A percentile compares a stretch with the other conserved stretches of the same genome.
Conservation (phyloP, 2,888 invertebrate genomes). For the Pycnomerus fuliginosus region DNA sequence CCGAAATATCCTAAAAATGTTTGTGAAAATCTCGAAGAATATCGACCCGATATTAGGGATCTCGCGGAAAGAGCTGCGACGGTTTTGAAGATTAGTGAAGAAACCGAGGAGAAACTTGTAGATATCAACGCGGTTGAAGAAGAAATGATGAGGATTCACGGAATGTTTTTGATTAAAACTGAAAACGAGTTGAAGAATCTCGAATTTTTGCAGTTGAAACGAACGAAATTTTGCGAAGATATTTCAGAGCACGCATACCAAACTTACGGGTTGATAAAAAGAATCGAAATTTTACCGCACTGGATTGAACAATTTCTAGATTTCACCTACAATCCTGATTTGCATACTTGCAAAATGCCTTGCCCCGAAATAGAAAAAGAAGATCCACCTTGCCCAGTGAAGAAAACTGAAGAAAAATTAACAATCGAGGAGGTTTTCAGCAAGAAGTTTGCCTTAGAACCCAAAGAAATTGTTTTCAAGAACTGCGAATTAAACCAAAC, state of each 20-base stretch:
- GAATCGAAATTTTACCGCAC: slow-evolving; percentile 40
- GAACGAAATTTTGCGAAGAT: slow-evolving; percentile 30
- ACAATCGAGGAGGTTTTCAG: slow-evolving; percentile 5
- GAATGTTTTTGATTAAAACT: slow-evolving; percentile 34
- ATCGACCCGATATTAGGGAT: slow-evolving; percentile 26
- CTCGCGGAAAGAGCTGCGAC: too few relatives aligned
- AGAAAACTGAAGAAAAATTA: slow-evolving; percentile 12
- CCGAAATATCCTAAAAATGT: slow-evolving; percentile 35
- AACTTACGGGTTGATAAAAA: slow-evolving; percentile 41
- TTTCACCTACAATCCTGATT: slow-evolving; percentile 29
- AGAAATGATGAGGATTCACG: slow-evolving; percentile 40
- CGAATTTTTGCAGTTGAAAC: slow-evolving; percentile 35
- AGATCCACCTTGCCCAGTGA: not conserved
- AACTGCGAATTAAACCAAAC: slow-evolving; percentile 44
- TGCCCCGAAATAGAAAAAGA: slow-evolving; percentile 7
- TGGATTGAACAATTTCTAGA: slow-evolving; percentile 36
- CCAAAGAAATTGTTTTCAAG: slow-evolving; percentile 43
- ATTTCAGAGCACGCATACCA: slow-evolving; percentile 26
- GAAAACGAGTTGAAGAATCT: slow-evolving; percentile 33
- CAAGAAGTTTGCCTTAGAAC: slow-evolving; percentile 28
- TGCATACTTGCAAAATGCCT: slow-evolving; percentile 25
- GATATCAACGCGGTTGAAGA: slow-evolving; percentile 3
- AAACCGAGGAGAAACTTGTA: not conserved
- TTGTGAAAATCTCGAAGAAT: slow-evolving; percentile 38
- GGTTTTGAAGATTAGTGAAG: too few relatives aligned